Percentiles rank a stretch among this genome's conserved stretches.
Conservation (phyloP, 2,113 vertebrate genomes). For the Conger conger region DNA sequence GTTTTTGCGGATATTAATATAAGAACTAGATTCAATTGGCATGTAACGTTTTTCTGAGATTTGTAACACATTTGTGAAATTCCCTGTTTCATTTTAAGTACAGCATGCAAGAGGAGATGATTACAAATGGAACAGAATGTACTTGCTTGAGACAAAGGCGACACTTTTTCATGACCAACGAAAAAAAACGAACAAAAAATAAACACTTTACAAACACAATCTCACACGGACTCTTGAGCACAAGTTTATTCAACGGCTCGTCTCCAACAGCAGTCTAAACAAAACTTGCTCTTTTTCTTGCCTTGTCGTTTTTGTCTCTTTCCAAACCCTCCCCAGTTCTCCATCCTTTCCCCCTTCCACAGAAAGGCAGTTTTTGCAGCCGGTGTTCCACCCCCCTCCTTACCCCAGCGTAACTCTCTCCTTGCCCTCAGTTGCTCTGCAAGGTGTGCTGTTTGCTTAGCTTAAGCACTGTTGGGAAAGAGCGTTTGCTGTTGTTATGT, state of each 20-base stretch:
- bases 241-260: neutral
- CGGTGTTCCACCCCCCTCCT: neutral
- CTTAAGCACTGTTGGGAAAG: constrained; percentile 48
- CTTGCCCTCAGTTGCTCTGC: constrained; percentile 53
- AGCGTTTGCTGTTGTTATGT: constrained; percentile 60
- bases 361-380: neutral
- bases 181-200: neutral
- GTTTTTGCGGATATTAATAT: neutral
- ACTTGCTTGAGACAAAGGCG: neutral
- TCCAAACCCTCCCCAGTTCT: neutral
- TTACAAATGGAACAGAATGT: neutral
- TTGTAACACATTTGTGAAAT: too few relatives aligned
- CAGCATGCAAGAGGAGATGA: neutral
- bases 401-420: neutral
- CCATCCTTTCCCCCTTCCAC: neutral
- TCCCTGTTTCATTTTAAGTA: neutral
- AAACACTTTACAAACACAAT: neutral
- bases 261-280: neutral
- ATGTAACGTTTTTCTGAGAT: too few relatives aligned
- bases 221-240: neutral
- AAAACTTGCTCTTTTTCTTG: neutral
- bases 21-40: neutral
- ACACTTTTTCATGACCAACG: neutral
- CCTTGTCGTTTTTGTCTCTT: neutral
- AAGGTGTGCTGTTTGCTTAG: constrained; percentile 65